These are phyloP conservation scores for Rhabdomys dilectus DNA, from an alignment of 2,113 vertebrate species.

Conservation along the genomic window DNA sequence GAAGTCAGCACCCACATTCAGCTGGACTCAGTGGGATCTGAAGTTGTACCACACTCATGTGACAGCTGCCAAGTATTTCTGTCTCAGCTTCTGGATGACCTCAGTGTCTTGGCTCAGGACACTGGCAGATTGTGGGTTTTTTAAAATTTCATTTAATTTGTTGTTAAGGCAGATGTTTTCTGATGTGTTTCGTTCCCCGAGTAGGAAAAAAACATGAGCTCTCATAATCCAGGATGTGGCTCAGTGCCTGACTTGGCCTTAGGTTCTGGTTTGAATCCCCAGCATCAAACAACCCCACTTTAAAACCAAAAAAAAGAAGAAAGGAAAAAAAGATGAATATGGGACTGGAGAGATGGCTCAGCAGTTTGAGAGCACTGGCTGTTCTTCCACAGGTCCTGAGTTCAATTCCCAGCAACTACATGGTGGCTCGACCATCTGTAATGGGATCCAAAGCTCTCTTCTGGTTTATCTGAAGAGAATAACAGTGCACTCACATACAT, in stretches of 20 bases:
- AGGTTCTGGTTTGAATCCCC: not conserved
- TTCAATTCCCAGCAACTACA: no score
- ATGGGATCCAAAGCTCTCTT: no score
- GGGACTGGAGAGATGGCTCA: no score
- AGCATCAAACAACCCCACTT: not conserved
- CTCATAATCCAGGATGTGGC: no score
- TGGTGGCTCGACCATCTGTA: no score
- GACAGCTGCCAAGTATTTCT: conserved; percentile 78
- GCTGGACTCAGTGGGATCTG: not conserved
- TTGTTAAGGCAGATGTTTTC: not conserved
- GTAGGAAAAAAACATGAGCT: not conserved
- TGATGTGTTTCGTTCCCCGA: not conserved
- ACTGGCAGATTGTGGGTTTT: not conserved
- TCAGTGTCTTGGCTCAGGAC: conserved; percentile 65
- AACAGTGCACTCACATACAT: no score
- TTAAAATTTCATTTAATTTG: not conserved
- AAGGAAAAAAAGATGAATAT: no score
- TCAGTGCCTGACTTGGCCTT: not conserved
- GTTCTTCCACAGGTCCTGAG: no score
- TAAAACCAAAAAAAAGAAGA: no score
- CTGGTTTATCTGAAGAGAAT: no score
- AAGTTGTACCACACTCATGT: not conserved
- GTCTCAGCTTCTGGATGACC: conserved; percentile 65
- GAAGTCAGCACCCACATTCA: not conserved
- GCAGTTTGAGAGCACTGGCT: no score